Evolutionary conservation across 1,140 invertebrate species (phyloP).

Genomic region (Diuraphis noxia): DNA sequence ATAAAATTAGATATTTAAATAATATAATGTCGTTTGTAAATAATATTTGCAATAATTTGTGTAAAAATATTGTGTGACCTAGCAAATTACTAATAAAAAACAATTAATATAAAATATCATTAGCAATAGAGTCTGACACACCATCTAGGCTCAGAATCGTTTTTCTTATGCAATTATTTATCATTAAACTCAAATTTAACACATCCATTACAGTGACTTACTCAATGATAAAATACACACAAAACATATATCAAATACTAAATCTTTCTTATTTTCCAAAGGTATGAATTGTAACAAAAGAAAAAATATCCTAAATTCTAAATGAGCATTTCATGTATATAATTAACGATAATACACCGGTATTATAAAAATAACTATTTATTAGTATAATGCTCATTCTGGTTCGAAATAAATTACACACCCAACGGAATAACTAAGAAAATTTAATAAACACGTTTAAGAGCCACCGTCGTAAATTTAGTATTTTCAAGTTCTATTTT

Average conservation of each 20-base stretch:
- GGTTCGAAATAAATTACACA: background rate
- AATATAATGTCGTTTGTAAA: too few species aligned
- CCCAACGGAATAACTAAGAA: background rate
- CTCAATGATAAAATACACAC: background rate
- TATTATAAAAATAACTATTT: background rate
- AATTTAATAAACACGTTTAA: constrained; percentile 29
- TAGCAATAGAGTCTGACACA: too few species aligned
- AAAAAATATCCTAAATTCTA: background rate
- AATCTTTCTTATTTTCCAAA: background rate
- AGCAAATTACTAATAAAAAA: background rate
- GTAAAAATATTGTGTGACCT: background rate
- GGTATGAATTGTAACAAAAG: background rate
- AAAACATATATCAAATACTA: background rate
- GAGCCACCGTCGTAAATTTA: background rate
- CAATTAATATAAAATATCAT: background rate
- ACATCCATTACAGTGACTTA: too few species aligned
- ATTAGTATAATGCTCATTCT: background rate
- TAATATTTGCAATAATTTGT: too few species aligned
- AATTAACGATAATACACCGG: background rate
- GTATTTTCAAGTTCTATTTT: constrained; percentile 18
- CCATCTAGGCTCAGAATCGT: background rate
- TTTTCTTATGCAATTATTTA: background rate
- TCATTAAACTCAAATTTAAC: background rate
- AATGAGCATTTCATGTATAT: background rate
- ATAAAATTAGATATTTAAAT: background rate